phyloP scores from a whole-genome alignment of 92 coral and sea anemone genomes.

The Actinostola sp. region DNA sequence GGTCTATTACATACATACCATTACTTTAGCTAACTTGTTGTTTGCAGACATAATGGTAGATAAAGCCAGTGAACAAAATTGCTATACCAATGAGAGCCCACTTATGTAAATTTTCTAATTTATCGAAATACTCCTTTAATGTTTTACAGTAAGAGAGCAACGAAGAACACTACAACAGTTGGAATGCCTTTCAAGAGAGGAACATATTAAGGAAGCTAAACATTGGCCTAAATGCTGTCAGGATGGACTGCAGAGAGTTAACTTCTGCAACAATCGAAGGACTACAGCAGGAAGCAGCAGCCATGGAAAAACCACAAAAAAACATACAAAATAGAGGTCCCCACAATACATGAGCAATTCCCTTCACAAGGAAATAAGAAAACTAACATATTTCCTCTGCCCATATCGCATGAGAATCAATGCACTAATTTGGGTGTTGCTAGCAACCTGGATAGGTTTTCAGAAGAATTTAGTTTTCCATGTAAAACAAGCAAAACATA shows the following conservation, averaged over 20 bases:
- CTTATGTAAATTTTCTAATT: too few relatives aligned
- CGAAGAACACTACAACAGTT: constrained; percentile 23
- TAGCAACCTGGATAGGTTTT: constrained; percentile 31
- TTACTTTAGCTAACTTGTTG: too few relatives aligned
- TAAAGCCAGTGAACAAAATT: too few relatives aligned
- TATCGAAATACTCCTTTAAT: too few relatives aligned
- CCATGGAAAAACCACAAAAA: background rate
- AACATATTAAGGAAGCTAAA: constrained; percentile 38
- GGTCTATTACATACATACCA: too few relatives aligned
- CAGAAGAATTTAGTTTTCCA: constrained; percentile 39
- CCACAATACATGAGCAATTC: too few relatives aligned
- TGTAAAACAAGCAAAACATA: constrained; percentile 16
- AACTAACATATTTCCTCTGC: constrained; percentile 32
- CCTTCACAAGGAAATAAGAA: background rate
- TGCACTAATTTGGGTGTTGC: constrained; percentile 34
- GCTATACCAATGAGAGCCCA: too few relatives aligned
- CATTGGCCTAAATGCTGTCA: constrained; percentile 19
- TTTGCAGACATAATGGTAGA: too few relatives aligned
- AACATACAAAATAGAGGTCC: constrained; percentile 6
- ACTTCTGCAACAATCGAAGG: background rate
- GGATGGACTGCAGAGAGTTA: constrained; percentile 1
- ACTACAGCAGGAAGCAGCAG: background rate
- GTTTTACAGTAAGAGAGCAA: too few relatives aligned
- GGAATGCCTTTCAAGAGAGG: constrained; percentile 36
- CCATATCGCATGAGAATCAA: constrained; percentile 40